Evolutionary conservation across 2,888 invertebrate species (phyloP).

Genomic region (Stenchaetothrips biformis): DNA sequence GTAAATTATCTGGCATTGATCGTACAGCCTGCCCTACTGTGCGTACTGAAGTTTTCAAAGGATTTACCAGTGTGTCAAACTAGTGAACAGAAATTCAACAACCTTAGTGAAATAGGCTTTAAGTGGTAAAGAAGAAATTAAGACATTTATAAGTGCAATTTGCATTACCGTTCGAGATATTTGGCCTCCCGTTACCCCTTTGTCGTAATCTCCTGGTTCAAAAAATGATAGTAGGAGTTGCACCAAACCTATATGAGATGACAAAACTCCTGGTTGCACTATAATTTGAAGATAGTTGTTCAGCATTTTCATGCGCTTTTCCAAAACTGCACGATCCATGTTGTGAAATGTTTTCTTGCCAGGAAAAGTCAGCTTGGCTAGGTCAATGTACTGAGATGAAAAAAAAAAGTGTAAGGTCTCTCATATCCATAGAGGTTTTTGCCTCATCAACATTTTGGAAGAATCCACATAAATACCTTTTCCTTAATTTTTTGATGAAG

Average conservation of each 20-base stretch:
- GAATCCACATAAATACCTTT: slow-evolving; percentile 47
- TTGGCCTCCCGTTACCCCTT: slow-evolving; percentile 56
- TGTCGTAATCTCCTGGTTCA: slow-evolving; percentile 66
- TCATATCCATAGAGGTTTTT: background rate
- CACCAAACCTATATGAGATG: slow-evolving; percentile 56
- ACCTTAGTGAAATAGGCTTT: slow-evolving; percentile 45
- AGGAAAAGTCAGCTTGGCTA: slow-evolving; percentile 75
- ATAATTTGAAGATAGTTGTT: slow-evolving; percentile 75
- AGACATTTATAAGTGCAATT: background rate
- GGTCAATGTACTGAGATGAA: slow-evolving; percentile 64
- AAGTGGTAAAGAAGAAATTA: background rate
- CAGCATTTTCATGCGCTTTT: slow-evolving; percentile 74
- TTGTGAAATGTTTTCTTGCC: slow-evolving; percentile 93
- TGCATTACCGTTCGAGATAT: slow-evolving; percentile 56
- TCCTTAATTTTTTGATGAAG: slow-evolving; percentile 76
- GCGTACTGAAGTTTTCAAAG: slow-evolving; percentile 76
- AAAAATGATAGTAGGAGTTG: slow-evolving; percentile 60
- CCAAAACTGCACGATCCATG: slow-evolving; percentile 76
- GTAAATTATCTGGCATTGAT: slow-evolving; percentile 82
- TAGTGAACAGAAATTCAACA: slow-evolving; percentile 46
- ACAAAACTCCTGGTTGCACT: slow-evolving; percentile 56
- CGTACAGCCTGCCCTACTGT: slow-evolving; percentile 68
- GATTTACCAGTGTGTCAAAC: slow-evolving; percentile 71
- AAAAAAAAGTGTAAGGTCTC: slow-evolving; percentile 26
- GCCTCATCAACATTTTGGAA: background rate